phyloP scores from a whole-genome alignment of 2,113 vertebrate genomes.

The Glaucidium brasilianum region DNA sequence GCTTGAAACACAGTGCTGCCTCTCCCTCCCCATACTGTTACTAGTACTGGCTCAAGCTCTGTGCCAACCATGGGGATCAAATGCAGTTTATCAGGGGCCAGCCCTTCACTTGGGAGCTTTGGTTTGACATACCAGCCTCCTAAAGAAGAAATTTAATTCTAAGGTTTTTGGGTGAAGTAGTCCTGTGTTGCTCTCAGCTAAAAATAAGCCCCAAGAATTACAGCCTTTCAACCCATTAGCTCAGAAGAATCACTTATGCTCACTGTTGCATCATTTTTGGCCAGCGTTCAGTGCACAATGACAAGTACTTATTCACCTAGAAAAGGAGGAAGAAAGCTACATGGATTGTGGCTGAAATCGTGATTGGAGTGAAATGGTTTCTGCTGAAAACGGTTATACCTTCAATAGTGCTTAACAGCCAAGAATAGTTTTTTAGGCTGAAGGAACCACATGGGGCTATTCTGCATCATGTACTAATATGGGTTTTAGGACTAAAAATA shows the following conservation, averaged over 20 bases:
- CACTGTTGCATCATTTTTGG: neutral
- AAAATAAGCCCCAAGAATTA: neutral
- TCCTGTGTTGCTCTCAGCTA: neutral
- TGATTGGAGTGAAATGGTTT: neutral
- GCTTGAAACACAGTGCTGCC: neutral
- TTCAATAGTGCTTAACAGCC: neutral
- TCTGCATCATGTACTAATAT: neutral
- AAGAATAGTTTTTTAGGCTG: neutral
- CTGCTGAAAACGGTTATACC: neutral
- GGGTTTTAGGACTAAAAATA: conserved; percentile 28
- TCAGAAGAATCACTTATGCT: neutral
- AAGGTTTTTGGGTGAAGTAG: neutral
- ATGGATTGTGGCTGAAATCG: neutral
- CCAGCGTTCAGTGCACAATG: neutral
- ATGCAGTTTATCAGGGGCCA: neutral
- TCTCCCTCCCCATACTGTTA: rapidly evolving
- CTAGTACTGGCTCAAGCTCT: neutral
- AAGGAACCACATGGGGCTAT: neutral
- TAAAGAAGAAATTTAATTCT: neutral
- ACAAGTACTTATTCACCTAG: neutral
- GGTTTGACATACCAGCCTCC: neutral
- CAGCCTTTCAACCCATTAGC: neutral
- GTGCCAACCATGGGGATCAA: neutral
- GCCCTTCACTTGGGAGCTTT: neutral
- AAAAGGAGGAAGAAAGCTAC: neutral